Evolutionary conservation across 2,888 invertebrate species (phyloP), one percentile per base, ranked within the genome.

Genomic region (Norana najaformis): DNA sequence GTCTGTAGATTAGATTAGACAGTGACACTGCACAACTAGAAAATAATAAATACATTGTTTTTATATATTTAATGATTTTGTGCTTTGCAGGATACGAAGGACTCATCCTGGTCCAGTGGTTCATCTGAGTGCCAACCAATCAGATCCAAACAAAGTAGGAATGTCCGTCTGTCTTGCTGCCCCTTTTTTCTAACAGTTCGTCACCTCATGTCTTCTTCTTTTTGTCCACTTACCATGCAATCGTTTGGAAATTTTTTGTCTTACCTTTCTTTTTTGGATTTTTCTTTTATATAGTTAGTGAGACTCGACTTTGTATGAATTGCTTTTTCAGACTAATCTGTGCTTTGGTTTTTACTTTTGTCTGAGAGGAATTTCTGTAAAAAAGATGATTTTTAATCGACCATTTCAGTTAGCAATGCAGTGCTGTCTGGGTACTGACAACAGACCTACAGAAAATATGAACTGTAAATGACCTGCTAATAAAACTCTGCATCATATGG

Each of bases 71-170:
- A 69, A 69, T n/a, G n/a, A n/a, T 69, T 69, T 20, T 85, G 1
- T 85, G 83, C 36, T 97, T 95, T 41, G 14, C 85, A 90, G 90
- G 34, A 53, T 89, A 36, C 89, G 85, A 35, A 90, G 89, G 95
- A 98, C 97, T 93, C 99, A 99, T 96, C 99, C 99, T 90, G 99
- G 99, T 91, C 96, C 97, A 92, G 98, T 99, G 93, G 97, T 98
- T 93, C 98, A 98, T 95, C 96, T 99, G 94, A 97, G 98, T 96
- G 98, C 99, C 96, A 98, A 98, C 96, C 99, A 99, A 92, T 96
- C 97, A 94, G 99, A 99, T 95, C 96, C 98, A 93, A 98, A 97
- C 96, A 98, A 98, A 97, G 98, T 98, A 92, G 69, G 69, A 69
- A 0, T 30, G n/a, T 69, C n/a, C 69, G n/a, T 69, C 69, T n/a